phyloP scores from a whole-genome alignment of 2,888 invertebrate genomes.

The Cerastoderma edule region DNA sequence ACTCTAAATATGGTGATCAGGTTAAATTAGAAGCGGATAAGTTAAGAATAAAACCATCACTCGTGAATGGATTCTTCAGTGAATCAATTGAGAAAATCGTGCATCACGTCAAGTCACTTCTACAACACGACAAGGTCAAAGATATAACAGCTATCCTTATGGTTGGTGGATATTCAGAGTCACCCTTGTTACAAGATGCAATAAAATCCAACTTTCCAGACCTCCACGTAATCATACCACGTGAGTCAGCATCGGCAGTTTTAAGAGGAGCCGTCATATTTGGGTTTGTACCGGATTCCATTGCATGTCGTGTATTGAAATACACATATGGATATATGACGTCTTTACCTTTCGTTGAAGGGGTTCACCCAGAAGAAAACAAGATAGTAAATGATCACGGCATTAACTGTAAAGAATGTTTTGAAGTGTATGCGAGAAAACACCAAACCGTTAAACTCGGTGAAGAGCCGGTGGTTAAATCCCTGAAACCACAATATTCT shows the following conservation, averaged over 20 bases:
- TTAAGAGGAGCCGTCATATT: slow-evolving; percentile 30
- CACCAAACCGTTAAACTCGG: neutral
- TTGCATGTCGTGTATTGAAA: slow-evolving; percentile 20
- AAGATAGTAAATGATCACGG: slow-evolving; percentile 8
- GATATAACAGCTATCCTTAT: slow-evolving; percentile 23
- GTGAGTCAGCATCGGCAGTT: slow-evolving; percentile 18
- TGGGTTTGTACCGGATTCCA: slow-evolving; percentile 24
- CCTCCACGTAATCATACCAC: slow-evolving; percentile 18
- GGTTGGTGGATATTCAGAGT: slow-evolving; percentile 38
- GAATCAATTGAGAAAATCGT: slow-evolving; percentile 15
- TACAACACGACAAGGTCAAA: slow-evolving; percentile 1
- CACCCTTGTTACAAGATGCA: slow-evolving; percentile 31
- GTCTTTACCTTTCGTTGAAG: neutral
- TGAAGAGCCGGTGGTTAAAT: neutral
- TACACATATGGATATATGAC: slow-evolving; percentile 23
- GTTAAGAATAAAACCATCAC: slow-evolving; percentile 15
- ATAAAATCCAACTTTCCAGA: slow-evolving; percentile 13
- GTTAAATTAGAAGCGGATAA: slow-evolving; percentile 13
- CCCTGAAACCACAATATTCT: neutral
- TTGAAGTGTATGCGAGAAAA: slow-evolving; percentile 5
- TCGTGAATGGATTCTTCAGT: slow-evolving; percentile 22
- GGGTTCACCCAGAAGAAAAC: too few species aligned
- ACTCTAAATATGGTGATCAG: neutral
- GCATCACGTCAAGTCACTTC: slow-evolving; percentile 5
- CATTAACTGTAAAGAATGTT: neutral